A percentile compares a stretch with the other conserved stretches of the same genome.
phyloP scores from a whole-genome alignment of 2,797 vertebrate species.

The Crocidura indochinensis region DNA sequence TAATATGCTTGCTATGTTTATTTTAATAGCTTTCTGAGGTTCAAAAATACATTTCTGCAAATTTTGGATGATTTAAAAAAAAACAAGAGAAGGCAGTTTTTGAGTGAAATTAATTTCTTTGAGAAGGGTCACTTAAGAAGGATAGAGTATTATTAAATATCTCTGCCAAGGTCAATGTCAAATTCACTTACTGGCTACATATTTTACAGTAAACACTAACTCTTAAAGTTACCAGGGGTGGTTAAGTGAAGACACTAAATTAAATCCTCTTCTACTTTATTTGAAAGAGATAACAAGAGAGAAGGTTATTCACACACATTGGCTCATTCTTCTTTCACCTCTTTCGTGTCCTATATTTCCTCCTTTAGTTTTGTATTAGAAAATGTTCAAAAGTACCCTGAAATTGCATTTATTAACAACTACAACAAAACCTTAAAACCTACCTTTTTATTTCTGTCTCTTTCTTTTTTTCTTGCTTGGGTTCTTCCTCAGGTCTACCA shows the following conservation, averaged over 20 bases:
- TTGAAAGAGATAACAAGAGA: slow-evolving; percentile 1
- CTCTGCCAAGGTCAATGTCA: slow-evolving; percentile 58
- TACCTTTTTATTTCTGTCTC: neutral
- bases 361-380: neutral
- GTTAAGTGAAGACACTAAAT: slow-evolving; percentile 7
- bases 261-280: neutral
- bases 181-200: slow-evolving; percentile 2
- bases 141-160: slow-evolving; percentile 25
- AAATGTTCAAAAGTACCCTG: neutral
- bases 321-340: neutral
- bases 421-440: neutral
- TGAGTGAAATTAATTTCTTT: slow-evolving; percentile 17
- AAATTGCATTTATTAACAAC: neutral
- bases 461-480: neutral
- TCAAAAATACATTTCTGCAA: slow-evolving; percentile 43
- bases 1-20: neutral
- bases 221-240: neutral
- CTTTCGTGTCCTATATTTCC: neutral
- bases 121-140: neutral
- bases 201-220: slow-evolving; percentile 37
- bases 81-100: neutral
- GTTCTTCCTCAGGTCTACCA: neutral
- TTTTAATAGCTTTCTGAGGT: slow-evolving; percentile 47
- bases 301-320: fast-evolving
- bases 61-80: neutral